Evolutionary conservation across 1,140 invertebrate genomes (phyloP), one percentile per base, ranked within the genome.

Genomic region (Nephila pilipes): DNA sequence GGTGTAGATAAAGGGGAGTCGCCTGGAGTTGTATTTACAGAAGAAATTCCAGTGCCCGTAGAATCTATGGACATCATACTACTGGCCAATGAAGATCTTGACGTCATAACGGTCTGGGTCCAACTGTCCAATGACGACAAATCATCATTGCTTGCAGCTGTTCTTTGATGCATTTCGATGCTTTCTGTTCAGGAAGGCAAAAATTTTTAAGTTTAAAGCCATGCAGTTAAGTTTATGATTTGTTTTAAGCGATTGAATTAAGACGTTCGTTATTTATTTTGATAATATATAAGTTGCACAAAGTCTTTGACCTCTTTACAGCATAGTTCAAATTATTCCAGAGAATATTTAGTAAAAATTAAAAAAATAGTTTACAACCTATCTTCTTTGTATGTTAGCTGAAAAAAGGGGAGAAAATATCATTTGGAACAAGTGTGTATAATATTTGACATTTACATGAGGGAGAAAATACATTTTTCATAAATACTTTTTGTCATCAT

Each of bases 41-140:
- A 93, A 0, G 92, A 93, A 32, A 93, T n/a, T 12, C 69, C 92
- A 20, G 85, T 89, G 20, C 54, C 85, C 8, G n/a, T 18, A 5
- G 92, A 93, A 38, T 93, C 92, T 14, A 93, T 57, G 16, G 92
- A 93, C 63, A 58, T 57, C 88, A 90, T 90, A 46, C 63, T 75
- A 29, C 75, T 93, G 58, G 85, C 87, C 12, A 87, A 29, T 2
- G 87, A 36, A 0, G 92, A 88, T 14, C 85, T 69, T 36, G 63
- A 65, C 1, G 75, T 93, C 38, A 93, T 16, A 8, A 89, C 92
- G 4, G 92, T 80, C 58, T 85, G 92, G 0, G 92, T 54, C 92
- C 92, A 93, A 22, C 92, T 93, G 38, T 93, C 92, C 69, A 93
- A 25, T 4, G 92, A 93, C 3, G 92, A 93, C 46, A 93, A 18